These are phyloP conservation scores for Amiota minor DNA, from an alignment of 2,888 invertebrate genomes.

Conservation along the genomic window DNA sequence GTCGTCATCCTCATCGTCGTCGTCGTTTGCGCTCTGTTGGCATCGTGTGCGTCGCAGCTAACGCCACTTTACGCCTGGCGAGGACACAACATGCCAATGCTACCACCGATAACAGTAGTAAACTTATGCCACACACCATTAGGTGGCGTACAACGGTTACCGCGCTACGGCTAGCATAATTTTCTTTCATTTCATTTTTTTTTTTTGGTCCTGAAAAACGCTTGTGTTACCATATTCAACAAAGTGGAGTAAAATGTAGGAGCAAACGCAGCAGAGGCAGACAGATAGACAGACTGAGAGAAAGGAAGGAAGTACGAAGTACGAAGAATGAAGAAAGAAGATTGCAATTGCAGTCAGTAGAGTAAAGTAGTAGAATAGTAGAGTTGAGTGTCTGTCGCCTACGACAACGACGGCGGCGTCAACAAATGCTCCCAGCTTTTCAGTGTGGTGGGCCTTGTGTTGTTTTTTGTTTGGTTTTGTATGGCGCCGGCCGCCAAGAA, in stretches of 20 bases:
- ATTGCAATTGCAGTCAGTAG: constrained; percentile 50
- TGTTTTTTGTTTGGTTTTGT: constrained; percentile 27
- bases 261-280: neutral
- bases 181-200: neutral
- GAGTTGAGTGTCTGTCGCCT: constrained; percentile 41
- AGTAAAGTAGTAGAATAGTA: too few relatives aligned
- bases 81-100: constrained; percentile 30
- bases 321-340: neutral
- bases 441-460: constrained; percentile 40
- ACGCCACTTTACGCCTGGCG: neutral
- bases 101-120: constrained; percentile 56
- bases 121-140: constrained; percentile 69
- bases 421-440: constrained; percentile 34
- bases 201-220: neutral
- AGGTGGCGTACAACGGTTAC: constrained; percentile 56
- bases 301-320: too few relatives aligned
- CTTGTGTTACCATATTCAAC: neutral
- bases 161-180: constrained; percentile 2
- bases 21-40: neutral
- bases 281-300: neutral
- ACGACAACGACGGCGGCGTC: constrained; percentile 42
- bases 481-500: constrained; percentile 49
- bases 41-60: neutral
- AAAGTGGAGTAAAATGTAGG: neutral
- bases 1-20: constrained; percentile 1